phyloP scores from a whole-genome alignment of 2,888 invertebrate species.

The Sericinus montela region DNA sequence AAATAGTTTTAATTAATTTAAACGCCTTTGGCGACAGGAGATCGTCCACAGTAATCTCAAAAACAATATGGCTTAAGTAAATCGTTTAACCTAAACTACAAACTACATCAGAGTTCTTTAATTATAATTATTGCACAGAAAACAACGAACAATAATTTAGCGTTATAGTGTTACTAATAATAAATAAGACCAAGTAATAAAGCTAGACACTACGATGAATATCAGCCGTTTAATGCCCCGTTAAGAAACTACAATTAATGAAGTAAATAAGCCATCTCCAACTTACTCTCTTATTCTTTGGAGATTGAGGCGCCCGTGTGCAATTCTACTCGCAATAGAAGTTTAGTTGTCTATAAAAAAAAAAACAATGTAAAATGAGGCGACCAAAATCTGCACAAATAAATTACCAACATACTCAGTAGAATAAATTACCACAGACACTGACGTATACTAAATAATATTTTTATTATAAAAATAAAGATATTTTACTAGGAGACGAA shows the following conservation, averaged over 20 bases:
- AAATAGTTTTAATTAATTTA: conserved; percentile 31
- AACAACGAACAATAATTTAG: conserved; percentile 34
- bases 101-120: conserved; percentile 37
- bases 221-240: not conserved
- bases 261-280: too few species aligned
- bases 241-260: too few species aligned
- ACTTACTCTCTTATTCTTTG: not conserved
- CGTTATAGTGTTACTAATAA: conserved; percentile 23
- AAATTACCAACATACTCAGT: too few species aligned
- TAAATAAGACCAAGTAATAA: conserved; percentile 18
- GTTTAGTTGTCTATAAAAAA: too few species aligned
- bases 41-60: conserved; percentile 61
- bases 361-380: too few species aligned
- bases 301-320: not conserved
- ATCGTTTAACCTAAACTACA: conserved; percentile 32
- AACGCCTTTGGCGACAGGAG: conserved; percentile 57
- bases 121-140: conserved; percentile 42
- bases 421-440: too few species aligned
- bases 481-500: too few species aligned
- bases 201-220: not conserved
- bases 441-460: too few species aligned
- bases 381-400: too few species aligned
- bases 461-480: too few species aligned
- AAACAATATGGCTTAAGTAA: conserved; percentile 50
- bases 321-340: too few species aligned